Evolutionary conservation across 2,888 invertebrate genomes (phyloP).

Genomic region (Frankliniella intonsa): DNA sequence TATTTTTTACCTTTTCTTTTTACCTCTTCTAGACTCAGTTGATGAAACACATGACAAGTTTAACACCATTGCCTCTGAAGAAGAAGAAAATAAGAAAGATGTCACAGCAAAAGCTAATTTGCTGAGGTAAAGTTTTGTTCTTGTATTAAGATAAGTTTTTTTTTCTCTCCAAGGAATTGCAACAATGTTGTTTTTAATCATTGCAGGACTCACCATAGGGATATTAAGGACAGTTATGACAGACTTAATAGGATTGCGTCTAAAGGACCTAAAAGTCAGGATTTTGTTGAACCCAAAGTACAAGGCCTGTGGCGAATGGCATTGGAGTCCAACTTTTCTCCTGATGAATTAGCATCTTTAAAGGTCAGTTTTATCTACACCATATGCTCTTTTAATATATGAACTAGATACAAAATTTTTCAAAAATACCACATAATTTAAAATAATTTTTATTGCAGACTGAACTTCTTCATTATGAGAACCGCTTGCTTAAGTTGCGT

Average conservation of each 20-base stretch:
- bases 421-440: not conserved
- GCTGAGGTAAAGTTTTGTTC: conserved; percentile 47
- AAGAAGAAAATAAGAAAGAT: conserved; percentile 55
- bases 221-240: conserved; percentile 74
- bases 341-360: conserved; percentile 75
- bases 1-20: conserved; percentile 28
- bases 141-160: not conserved
- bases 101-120: conserved; percentile 64
- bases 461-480: conserved; percentile 83
- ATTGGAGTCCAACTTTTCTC: conserved; percentile 69
- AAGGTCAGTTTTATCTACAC: conserved; percentile 53
- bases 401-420: not conserved
- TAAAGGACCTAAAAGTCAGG: conserved; percentile 72
- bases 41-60: conserved; percentile 64
- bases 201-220: conserved; percentile 64
- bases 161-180: not conserved
- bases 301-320: conserved; percentile 84
- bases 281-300: conserved; percentile 88
- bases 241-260: conserved; percentile 67
- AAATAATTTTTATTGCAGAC: conserved; percentile 50
- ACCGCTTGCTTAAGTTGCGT: conserved; percentile 73
- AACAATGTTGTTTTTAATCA: conserved; percentile 4
- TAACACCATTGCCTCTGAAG: conserved; percentile 60
- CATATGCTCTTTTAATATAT: not conserved
- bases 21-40: conserved; percentile 42